Conservation (phyloP, 1,140 invertebrate genomes). For the Bombus fervidus region DNA sequence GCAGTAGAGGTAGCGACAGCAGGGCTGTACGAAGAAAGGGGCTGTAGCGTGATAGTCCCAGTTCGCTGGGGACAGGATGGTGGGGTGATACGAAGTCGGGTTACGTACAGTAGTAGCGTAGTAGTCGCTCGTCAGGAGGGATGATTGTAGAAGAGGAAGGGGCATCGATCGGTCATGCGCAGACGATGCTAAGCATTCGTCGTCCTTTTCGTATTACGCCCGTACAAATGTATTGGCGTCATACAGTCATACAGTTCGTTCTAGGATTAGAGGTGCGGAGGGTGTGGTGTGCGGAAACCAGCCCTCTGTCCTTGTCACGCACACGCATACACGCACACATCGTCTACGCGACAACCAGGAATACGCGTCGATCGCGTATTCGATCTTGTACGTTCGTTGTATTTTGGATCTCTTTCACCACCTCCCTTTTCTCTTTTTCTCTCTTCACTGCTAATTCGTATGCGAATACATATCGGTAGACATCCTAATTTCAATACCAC, state of each 20-base stretch:
- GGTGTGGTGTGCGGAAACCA: constrained; percentile 29
- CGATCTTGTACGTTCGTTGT: neutral
- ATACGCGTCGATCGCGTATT: neutral
- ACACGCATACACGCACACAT: neutral
- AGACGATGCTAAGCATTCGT: constrained; percentile 38
- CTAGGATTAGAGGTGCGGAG: constrained; percentile 25
- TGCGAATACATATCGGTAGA: too few relatives aligned
- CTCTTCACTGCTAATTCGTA: neutral
- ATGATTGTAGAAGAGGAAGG: constrained; percentile 43
- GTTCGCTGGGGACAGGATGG: constrained; percentile 40
- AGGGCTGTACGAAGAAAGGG: constrained; percentile 65
- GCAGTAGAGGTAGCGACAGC: constrained; percentile 52
- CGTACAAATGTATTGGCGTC: constrained; percentile 46
- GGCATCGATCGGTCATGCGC: constrained; percentile 73
- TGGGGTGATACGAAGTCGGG: constrained; percentile 36
- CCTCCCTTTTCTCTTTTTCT: neutral
- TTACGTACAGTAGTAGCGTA: constrained; percentile 55
- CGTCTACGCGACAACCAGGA: neutral
- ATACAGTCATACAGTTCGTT: constrained; percentile 31
- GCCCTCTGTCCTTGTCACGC: constrained; percentile 14
- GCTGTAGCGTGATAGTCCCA: constrained; percentile 58
- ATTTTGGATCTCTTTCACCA: constrained; percentile 7
- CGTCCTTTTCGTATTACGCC: constrained; percentile 47
- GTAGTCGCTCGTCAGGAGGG: constrained; percentile 45
- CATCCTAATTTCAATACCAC: neutral